Evolutionary conservation across 2,888 invertebrate species (phyloP), one percentile per base, ranked within the genome.

Genomic region (Polydrusus cervinus): DNA sequence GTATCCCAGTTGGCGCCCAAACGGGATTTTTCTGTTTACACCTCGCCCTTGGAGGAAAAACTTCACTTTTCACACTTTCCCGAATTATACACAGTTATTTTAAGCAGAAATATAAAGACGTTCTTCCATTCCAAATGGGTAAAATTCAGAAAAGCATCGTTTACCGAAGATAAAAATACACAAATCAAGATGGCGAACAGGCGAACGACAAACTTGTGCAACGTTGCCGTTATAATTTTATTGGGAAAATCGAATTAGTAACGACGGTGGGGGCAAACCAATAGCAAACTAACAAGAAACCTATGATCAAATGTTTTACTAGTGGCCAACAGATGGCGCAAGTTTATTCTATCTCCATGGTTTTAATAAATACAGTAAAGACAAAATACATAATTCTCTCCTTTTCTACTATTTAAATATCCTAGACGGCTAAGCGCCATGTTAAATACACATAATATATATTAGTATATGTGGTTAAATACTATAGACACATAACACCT

Each of bases 1-100:
- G 47, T n/a, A 25, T 49, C 11, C 34, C 11, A 43, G 66, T 77
- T 77, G 77, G 77, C 77, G 77, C 77, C 75, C 69, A 77, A 77
- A 77, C 16, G 6, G 47, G 30, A 64, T 43, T 61, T 38, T 11
- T 13, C 3, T n/a, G 13, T 38, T 62, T 55, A 11, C 40, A 18
- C 45, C 77, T 71, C 55, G 68, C 77, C 71, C 38, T 20, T 20
- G 25, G 14, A 20, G 16, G 34, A 61, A 74, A 77, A 62, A 53
- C 18, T 38, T 74, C 55, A 66, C 40, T 70, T 74, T 43, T 49
- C 51, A 14, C 60, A 61, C 53, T 70, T 76, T 34, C 53, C 25
- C 70, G 49, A 74, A 53, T 40, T 67, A n/a, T 18, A 47, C 55
- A 40, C 14, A 30, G 45, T 55, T 25, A 11, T 64, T 71, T 77